Evolutionary conservation across 2,113 vertebrate species (phyloP).

Genomic region (Syrrhaptes paradoxus): DNA sequence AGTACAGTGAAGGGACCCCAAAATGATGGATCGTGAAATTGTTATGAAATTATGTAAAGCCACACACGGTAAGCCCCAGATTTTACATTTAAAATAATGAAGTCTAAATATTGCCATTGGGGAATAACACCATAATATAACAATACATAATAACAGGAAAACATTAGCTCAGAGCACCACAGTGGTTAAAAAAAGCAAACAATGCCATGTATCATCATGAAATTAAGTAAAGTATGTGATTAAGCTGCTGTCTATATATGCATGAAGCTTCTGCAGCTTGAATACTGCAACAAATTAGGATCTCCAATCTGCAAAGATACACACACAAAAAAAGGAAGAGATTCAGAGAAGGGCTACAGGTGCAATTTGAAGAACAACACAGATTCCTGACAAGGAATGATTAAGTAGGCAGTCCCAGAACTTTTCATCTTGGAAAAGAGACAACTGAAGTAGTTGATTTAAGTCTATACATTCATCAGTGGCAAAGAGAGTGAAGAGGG

Average conservation of each 20-base stretch:
- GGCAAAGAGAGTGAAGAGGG: neutral
- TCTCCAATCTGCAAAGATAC: neutral
- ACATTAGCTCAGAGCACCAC: neutral
- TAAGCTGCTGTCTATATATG: neutral
- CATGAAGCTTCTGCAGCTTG: neutral
- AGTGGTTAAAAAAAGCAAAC: neutral
- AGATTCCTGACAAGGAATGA: neutral
- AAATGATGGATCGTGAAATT: neutral
- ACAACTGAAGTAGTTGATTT: neutral
- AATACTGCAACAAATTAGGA: neutral
- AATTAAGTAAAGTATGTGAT: neutral
- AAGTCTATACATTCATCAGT: neutral
- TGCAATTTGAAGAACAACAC: neutral
- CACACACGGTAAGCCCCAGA: neutral
- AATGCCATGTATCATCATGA: neutral
- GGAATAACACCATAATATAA: neutral
- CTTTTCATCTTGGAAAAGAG: neutral
- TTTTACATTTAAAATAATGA: neutral
- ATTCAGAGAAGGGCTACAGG: neutral
- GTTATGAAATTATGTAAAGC: neutral
- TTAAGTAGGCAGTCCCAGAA: neutral
- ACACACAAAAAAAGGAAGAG: neutral
- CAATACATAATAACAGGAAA: neutral
- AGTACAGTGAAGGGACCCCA: neutral
- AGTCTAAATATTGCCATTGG: neutral